Evolutionary conservation across 2,797 vertebrate species (phyloP).

Genomic region (Lindbergichthys nudifrons): DNA sequence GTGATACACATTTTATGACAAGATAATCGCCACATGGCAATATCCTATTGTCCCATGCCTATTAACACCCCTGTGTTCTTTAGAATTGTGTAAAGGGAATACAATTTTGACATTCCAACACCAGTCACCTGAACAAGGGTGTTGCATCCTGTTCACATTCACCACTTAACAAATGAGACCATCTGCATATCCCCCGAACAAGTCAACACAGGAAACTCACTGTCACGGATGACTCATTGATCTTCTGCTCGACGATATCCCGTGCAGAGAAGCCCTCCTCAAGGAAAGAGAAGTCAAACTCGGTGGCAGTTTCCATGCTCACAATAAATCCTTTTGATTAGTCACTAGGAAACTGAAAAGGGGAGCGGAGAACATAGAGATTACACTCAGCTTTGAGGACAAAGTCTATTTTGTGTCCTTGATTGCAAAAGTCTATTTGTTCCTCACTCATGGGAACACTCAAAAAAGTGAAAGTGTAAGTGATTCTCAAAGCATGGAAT

Average conservation of each 20-base stretch:
- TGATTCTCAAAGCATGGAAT: neutral
- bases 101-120: neutral
- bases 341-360: slow-evolving; percentile 76
- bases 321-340: slow-evolving; percentile 58
- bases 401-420: slow-evolving; percentile 12
- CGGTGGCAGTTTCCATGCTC: slow-evolving; percentile 83
- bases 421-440: neutral
- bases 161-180: neutral
- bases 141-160: neutral
- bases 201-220: slow-evolving; percentile 79
- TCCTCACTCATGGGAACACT: neutral
- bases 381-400: slow-evolving; percentile 26
- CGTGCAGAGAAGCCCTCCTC: slow-evolving; percentile 96
- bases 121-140: neutral
- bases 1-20: too few species aligned
- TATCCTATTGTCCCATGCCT: too few species aligned
- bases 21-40: too few species aligned
- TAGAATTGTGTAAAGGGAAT: neutral
- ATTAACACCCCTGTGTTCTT: neutral
- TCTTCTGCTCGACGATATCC: slow-evolving; percentile 95
- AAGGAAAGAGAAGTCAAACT: slow-evolving; percentile 92
- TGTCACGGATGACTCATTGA: slow-evolving; percentile 92
- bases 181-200: slow-evolving; percentile 6
- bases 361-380: slow-evolving; percentile 1
- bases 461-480: neutral